Evolutionary conservation across 2,113 vertebrate species (phyloP).

Genomic region (Nannospalax galili): DNA sequence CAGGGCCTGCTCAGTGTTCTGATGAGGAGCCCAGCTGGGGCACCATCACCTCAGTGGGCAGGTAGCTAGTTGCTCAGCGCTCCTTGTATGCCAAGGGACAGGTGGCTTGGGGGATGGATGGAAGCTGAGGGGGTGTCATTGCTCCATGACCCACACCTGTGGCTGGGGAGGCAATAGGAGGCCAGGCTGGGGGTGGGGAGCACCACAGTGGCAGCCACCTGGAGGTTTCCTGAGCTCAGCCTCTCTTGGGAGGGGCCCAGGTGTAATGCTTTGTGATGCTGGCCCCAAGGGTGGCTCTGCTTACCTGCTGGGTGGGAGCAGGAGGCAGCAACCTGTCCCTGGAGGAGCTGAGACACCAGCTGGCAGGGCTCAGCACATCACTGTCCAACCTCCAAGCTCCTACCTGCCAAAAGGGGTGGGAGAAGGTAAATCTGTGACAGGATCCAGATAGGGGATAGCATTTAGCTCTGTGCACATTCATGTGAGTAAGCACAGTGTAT

Average conservation of each 20-base stretch:
- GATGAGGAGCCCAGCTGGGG: background rate
- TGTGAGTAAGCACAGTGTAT: background rate
- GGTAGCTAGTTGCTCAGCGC: background rate
- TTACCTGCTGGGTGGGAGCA: constrained; percentile 51
- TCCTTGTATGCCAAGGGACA: fast-evolving
- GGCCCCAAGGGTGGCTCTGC: constrained; percentile 68
- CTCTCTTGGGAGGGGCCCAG: constrained; percentile 74
- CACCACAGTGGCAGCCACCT: background rate
- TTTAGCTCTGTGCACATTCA: background rate
- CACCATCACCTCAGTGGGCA: no score
- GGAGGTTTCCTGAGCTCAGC: constrained; percentile 52
- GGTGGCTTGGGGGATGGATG: background rate
- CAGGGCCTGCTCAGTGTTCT: background rate
- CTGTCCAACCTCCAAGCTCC: constrained; percentile 32
- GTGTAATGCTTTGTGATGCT: constrained; percentile 60
- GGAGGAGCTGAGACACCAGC: constrained; percentile 57
- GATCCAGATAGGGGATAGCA: background rate
- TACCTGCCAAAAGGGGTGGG: background rate
- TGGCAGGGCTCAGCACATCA: constrained; percentile 14
- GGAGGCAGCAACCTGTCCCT: constrained; percentile 43
- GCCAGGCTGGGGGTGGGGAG: background rate
- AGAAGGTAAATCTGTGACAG: background rate
- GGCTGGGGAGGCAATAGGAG: constrained; percentile 14
- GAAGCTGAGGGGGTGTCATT: background rate
- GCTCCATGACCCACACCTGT: background rate